These are phyloP conservation scores for Penaeus chinensis DNA, from an alignment of 1,140 invertebrate species.

Conservation along the genomic window DNA sequence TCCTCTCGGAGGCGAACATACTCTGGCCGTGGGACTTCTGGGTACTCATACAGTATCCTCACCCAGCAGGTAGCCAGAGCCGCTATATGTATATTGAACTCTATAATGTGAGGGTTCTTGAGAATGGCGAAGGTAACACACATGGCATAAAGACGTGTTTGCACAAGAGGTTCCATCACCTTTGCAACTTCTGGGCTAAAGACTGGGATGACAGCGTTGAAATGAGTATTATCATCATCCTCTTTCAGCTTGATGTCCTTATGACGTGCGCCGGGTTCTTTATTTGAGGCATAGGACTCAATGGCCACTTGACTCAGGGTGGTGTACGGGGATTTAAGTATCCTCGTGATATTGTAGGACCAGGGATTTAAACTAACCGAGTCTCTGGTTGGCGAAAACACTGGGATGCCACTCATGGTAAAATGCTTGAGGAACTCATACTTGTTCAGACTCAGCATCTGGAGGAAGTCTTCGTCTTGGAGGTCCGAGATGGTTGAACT, in stretches of 20 bases:
- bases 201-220: slow-evolving; percentile 56
- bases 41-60: slow-evolving; percentile 33
- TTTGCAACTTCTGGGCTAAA: slow-evolving; percentile 30
- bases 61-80: slow-evolving; percentile 45
- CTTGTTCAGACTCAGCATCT: slow-evolving; percentile 39
- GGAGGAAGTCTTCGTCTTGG: slow-evolving; percentile 39
- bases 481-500: slow-evolving; percentile 46
- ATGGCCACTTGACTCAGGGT: slow-evolving; percentile 48
- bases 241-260: slow-evolving; percentile 45
- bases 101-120: slow-evolving; percentile 58
- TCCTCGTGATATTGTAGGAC: slow-evolving; percentile 42
- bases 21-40: slow-evolving; percentile 29
- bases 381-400: slow-evolving; percentile 46
- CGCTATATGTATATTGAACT: slow-evolving; percentile 49
- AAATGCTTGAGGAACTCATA: slow-evolving; percentile 51
- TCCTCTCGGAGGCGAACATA: slow-evolving; percentile 23
- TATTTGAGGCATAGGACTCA: slow-evolving; percentile 10
- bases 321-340: slow-evolving; percentile 42
- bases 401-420: slow-evolving; percentile 53
- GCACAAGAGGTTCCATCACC: slow-evolving; percentile 29
- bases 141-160: slow-evolving; percentile 45
- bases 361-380: slow-evolving; percentile 47
- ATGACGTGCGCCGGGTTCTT: background rate
- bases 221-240: slow-evolving; percentile 41
- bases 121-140: slow-evolving; percentile 55